Evolutionary conservation across 1,140 invertebrate genomes (phyloP).

Genomic region (Aleiodes sp.): DNA sequence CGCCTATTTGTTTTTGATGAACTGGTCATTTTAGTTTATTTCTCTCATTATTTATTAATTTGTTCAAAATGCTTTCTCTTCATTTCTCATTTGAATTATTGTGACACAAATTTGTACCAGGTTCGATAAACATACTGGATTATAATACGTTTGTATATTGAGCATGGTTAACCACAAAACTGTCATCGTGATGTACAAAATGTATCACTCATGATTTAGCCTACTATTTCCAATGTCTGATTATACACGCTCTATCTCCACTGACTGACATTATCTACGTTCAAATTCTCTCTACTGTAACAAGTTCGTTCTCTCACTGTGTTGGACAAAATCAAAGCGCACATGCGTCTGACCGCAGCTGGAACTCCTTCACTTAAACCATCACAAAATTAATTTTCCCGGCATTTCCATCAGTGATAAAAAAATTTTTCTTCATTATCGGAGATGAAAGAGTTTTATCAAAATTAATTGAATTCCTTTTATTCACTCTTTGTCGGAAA

Average conservation of each 20-base stretch:
- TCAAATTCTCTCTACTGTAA: background rate
- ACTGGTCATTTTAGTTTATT: background rate
- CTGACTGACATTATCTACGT: constrained; percentile 2
- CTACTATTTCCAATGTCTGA: background rate
- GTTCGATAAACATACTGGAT: background rate
- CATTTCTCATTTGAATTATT: background rate
- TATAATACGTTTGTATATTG: constrained; percentile 2
- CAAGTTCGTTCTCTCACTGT: background rate
- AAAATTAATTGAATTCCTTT: too few relatives aligned
- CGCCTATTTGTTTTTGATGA: background rate
- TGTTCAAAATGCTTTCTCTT: background rate
- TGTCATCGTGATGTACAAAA: background rate
- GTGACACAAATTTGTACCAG: background rate
- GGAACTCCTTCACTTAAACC: constrained; percentile 4
- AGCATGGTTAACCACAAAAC: background rate
- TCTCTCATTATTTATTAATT: background rate
- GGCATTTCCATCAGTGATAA: constrained; percentile 6
- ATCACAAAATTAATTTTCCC: background rate
- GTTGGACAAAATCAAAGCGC: background rate
- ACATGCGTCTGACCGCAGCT: constrained; percentile 9
- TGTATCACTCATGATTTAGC: constrained; percentile 11
- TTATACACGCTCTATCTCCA: background rate
- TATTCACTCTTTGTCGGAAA: too few relatives aligned
- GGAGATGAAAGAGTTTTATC: too few relatives aligned
- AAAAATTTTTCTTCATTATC: background rate